Evolutionary conservation across 2,113 vertebrate species (phyloP).

Genomic region (Atherinomorus stipes): DNA sequence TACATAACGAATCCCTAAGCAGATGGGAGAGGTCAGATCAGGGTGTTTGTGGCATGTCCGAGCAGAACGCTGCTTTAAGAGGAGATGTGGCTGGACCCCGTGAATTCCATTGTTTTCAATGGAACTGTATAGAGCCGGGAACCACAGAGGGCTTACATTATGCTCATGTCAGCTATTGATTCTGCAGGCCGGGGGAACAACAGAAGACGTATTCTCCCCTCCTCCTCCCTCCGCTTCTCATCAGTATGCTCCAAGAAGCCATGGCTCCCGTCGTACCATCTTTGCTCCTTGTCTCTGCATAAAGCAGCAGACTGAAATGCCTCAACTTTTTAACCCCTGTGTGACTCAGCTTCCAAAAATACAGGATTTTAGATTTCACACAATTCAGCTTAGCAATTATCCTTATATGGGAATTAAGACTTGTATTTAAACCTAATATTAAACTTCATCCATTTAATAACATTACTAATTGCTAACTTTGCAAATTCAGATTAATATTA

Average conservation of each 20-base stretch:
- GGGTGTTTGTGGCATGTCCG: slow-evolving; percentile 59
- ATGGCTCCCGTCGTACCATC: slow-evolving; percentile 59
- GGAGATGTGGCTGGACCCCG: slow-evolving; percentile 38
- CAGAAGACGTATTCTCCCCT: slow-evolving; percentile 73
- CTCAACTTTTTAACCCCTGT: not conserved
- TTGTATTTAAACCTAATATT: not conserved
- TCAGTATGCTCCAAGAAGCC: slow-evolving; percentile 70
- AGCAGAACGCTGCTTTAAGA: slow-evolving; percentile 43
- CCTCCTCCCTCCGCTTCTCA: slow-evolving; percentile 47
- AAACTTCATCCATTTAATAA: not conserved
- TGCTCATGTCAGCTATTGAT: slow-evolving; percentile 77
- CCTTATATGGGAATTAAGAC: not conserved
- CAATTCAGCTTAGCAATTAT: not conserved
- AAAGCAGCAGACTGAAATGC: not conserved
- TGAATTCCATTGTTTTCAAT: slow-evolving; percentile 67
- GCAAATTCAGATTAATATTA: not conserved
- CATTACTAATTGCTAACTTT: not conserved
- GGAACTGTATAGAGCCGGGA: slow-evolving; percentile 35
- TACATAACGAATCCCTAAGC: slow-evolving; percentile 67
- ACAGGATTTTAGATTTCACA: not conserved
- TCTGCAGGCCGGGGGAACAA: slow-evolving; percentile 58
- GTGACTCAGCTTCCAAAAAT: not conserved
- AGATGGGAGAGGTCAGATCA: slow-evolving; percentile 68
- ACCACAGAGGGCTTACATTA: slow-evolving; percentile 62
- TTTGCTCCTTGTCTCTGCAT: slow-evolving; percentile 57